phyloP scores from a whole-genome alignment of 2,797 vertebrate genomes.

The Pangasius djambal region DNA sequence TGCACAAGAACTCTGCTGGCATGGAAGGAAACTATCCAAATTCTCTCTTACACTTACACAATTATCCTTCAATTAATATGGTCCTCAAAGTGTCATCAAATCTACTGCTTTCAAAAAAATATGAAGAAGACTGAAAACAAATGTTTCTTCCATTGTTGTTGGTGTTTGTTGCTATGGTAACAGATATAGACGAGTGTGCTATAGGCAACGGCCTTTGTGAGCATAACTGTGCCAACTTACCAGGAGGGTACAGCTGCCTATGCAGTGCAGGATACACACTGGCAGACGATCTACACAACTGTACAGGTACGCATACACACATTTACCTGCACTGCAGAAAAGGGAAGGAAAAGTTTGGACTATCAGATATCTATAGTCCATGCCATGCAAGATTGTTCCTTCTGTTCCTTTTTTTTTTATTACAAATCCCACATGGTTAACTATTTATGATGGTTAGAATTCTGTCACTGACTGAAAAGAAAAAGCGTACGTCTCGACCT shows the following conservation, averaged over 20 bases:
- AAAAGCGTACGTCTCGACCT: not conserved
- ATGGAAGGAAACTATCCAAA: not conserved
- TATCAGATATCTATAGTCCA: not conserved
- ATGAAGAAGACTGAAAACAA: not conserved
- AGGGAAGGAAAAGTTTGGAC: not conserved
- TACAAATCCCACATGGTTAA: not conserved
- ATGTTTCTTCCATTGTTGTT: not conserved
- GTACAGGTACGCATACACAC: constrained; percentile 69
- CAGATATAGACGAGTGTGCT: constrained; percentile 80
- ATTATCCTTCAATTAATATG: not conserved
- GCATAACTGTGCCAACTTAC: constrained; percentile 75
- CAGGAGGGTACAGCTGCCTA: constrained; percentile 72
- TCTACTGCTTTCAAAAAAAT: not conserved
- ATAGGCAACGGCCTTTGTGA: constrained; percentile 73
- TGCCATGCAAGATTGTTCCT: not conserved
- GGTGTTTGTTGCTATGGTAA: constrained; percentile 4
- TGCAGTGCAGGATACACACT: constrained; percentile 73
- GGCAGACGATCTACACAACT: constrained; percentile 69
- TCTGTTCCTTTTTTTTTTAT: not conserved
- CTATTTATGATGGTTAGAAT: not conserved
- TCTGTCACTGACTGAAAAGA: not conserved
- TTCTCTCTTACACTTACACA: not conserved
- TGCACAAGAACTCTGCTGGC: not conserved
- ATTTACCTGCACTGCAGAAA: not conserved
- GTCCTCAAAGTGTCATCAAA: not conserved